These are phyloP conservation scores for Grallaria varia DNA, from an alignment of 2,113 vertebrate species.

Conservation along the genomic window DNA sequence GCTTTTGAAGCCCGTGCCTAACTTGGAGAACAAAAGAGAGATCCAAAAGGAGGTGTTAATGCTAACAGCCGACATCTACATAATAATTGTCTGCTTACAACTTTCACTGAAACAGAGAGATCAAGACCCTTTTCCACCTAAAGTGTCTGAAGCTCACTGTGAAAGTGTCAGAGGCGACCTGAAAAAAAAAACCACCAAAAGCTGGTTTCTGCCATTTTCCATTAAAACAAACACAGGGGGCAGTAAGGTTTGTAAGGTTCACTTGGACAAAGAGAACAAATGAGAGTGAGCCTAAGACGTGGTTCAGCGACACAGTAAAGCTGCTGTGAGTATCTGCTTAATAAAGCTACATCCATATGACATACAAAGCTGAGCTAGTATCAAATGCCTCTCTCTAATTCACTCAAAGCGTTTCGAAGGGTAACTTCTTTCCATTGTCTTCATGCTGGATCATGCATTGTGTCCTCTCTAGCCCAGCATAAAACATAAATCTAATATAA, in stretches of 20 bases:
- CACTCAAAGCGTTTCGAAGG: neutral
- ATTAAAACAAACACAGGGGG: neutral
- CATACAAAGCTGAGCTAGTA: neutral
- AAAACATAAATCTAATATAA: slow-evolving; percentile 18
- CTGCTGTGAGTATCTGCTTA: neutral
- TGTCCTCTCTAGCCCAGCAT: neutral
- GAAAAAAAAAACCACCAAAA: neutral
- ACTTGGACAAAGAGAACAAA: neutral
- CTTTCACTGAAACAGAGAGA: neutral
- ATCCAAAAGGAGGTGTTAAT: slow-evolving; percentile 8
- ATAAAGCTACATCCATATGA: neutral
- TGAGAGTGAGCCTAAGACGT: neutral
- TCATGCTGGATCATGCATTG: neutral
- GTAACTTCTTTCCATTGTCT: neutral
- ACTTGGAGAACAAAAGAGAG: neutral
- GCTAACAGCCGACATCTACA: neutral
- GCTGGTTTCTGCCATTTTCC: neutral
- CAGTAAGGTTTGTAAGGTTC: neutral
- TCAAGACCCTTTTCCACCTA: neutral
- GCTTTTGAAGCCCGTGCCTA: neutral
- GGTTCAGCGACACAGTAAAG: neutral
- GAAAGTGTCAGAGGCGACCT: neutral
- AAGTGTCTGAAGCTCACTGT: neutral
- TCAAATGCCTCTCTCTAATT: neutral
- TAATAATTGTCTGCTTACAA: neutral